Percentiles rank a stretch among this genome's conserved stretches.
phyloP scores from a whole-genome alignment of 1,140 invertebrate genomes.

The Drosophila saltans region DNA sequence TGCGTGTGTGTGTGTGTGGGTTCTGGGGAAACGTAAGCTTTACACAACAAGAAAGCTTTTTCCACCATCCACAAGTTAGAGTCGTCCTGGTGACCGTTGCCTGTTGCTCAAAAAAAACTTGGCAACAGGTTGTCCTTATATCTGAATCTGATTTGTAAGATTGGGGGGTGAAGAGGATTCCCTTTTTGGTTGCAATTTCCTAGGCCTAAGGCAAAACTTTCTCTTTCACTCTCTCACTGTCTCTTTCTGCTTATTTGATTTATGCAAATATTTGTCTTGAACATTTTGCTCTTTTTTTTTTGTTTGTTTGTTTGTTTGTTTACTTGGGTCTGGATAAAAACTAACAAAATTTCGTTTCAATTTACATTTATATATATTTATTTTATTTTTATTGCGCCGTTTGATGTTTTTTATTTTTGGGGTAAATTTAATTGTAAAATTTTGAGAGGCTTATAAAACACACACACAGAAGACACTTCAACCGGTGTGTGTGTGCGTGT shows the following conservation, averaged over 20 bases:
- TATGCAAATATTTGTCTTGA: slow-evolving; percentile 67
- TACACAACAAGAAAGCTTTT: slow-evolving; percentile 63
- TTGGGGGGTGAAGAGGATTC: neutral
- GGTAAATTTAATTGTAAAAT: slow-evolving; percentile 41
- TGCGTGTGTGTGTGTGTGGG: neutral
- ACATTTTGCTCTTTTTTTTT: slow-evolving; percentile 47
- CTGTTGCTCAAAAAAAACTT: slow-evolving; percentile 25
- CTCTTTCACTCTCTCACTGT: slow-evolving; percentile 9
- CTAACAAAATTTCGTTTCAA: slow-evolving; percentile 21
- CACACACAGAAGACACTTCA: neutral
- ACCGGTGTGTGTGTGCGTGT: neutral
- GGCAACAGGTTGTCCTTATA: slow-evolving; percentile 38
- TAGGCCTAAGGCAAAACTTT: slow-evolving; percentile 48
- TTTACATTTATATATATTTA: slow-evolving; percentile 7
- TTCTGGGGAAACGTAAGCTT: slow-evolving; percentile 4
- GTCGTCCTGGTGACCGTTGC: neutral
- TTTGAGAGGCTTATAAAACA: neutral
- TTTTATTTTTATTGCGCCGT: slow-evolving; percentile 16
- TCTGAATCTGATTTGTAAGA: slow-evolving; percentile 15
- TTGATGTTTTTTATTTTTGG: slow-evolving; percentile 46
- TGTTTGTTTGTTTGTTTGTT: slow-evolving; percentile 30
- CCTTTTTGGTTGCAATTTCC: slow-evolving; percentile 50
- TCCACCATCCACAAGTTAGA: slow-evolving; percentile 52
- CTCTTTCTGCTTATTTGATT: slow-evolving; percentile 63
- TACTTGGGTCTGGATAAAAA: slow-evolving; percentile 54